Base-by-base conservation (phyloP, 2,888 invertebrate species). In the Romanomermis culicivorax region DNA sequence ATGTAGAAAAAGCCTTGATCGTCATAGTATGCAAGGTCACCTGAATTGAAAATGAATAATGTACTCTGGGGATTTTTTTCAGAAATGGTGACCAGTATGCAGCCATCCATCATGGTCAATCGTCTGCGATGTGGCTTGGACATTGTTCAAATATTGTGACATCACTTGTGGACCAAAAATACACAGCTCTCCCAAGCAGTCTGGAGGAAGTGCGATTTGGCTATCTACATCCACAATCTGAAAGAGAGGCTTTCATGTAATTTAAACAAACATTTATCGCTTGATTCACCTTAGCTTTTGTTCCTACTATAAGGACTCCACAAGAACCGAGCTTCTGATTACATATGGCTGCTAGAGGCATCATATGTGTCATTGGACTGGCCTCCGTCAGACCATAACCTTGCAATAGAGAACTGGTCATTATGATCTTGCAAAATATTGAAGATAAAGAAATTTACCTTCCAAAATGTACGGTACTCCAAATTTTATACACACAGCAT, bases 11-110 rank as follows among this genome's bases (percentile, higher is more conserved):
- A 79, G 1, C 78, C 79, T 23, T 84, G 79, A 1, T 77, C 69
- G 64, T 85, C 83, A 62, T 79, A 83, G 68, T 81, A 83, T 1
- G 81, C 85, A 59, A 86, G 73, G 67, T 86, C 85, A 0, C 85
- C 85, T 36, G 36, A 36, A 36, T 36, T 36, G 20, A 82, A 79
- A 59, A 78, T 11, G 7, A 36, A 36, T 11, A 36, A 11, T 36
- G 17, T 36, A 36, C 17, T 36, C 17, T n/a, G n/a, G n/a, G n/a
- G n/a, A n/a, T n/a, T n/a, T n/a, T n/a, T n/a, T n/a, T n/a, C n/a
- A n/a, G n/a, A n/a, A n/a, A 14, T 50, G 20, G 51, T 53, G 49
- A 66, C 69, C 69, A 55, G 69, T 66, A 49, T 80, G 80, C n/a
- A 83, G 71, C 83, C 83, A 86, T 0, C 85, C 85, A 55, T 83